These are phyloP conservation scores for Craterocephalus amniculus DNA, from an alignment of 2,797 vertebrate species.

Conservation along the genomic window DNA sequence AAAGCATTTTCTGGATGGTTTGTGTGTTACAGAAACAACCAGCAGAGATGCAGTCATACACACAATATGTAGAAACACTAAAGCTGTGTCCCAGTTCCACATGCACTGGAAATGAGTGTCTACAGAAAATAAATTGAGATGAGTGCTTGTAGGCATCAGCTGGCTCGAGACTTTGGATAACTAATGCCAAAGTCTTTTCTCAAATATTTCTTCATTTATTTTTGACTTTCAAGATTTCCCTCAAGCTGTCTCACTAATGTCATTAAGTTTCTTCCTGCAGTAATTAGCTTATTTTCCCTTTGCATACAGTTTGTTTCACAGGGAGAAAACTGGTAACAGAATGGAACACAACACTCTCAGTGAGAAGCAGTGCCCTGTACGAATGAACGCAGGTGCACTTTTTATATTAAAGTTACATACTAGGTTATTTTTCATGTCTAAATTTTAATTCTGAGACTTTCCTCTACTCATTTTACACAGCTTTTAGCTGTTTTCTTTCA, in stretches of 20 bases:
- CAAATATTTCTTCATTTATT: slow-evolving; percentile 11
- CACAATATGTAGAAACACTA: neutral
- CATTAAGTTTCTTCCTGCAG: slow-evolving; percentile 7
- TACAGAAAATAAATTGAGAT: neutral
- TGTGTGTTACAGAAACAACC: slow-evolving; percentile 17
- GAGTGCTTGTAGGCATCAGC: neutral
- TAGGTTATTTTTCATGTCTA: neutral
- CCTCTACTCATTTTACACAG: neutral
- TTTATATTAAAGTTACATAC: neutral
- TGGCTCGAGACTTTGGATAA: slow-evolving; percentile 4
- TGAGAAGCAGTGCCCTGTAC: neutral
- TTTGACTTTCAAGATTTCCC: neutral
- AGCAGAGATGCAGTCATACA: slow-evolving; percentile 13
- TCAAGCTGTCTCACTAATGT: neutral
- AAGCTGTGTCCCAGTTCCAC: neutral
- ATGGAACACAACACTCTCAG: neutral
- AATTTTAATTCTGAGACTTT: neutral
- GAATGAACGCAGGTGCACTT: neutral
- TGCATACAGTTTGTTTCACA: neutral
- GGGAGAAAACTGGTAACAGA: neutral
- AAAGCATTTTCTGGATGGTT: slow-evolving; percentile 9
- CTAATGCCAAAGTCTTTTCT: neutral
- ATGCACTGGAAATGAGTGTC: neutral
- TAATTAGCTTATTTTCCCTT: slow-evolving; percentile 4
- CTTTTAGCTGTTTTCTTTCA: neutral